phyloP scores from a whole-genome alignment of 1,140 invertebrate species.

The Gryllus bimaculatus region DNA sequence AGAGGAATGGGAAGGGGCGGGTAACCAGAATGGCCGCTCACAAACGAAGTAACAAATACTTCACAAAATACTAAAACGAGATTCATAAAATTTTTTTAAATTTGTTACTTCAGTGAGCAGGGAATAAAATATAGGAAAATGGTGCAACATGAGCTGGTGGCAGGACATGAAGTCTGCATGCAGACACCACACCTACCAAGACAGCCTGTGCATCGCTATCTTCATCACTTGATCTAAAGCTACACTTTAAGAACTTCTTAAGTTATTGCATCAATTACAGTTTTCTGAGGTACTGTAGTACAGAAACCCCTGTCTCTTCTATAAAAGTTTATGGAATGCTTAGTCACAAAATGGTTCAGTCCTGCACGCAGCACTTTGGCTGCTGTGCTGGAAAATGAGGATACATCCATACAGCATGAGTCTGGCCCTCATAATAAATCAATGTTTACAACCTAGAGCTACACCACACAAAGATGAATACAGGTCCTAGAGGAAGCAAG shows the following conservation, averaged over 20 bases:
- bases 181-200: slow-evolving; percentile 11
- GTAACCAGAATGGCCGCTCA: slow-evolving; percentile 26
- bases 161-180: not conserved
- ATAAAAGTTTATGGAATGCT: slow-evolving; percentile 26
- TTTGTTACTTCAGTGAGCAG: slow-evolving; percentile 25
- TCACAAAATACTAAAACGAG: slow-evolving; percentile 24
- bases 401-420: slow-evolving; percentile 20
- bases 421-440: slow-evolving; percentile 23
- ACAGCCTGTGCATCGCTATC: slow-evolving; percentile 22
- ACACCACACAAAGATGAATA: slow-evolving; percentile 25
- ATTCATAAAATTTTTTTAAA: slow-evolving; percentile 24
- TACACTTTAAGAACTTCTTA: slow-evolving; percentile 24
- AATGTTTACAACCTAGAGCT: slow-evolving; percentile 25
- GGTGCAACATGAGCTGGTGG: slow-evolving; percentile 18
- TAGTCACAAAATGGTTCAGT: slow-evolving; percentile 25
- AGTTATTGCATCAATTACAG: slow-evolving; percentile 26
- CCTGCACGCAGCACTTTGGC: slow-evolving; percentile 17
- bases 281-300: slow-evolving; percentile 23
- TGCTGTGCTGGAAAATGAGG: slow-evolving; percentile 24
- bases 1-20: slow-evolving; percentile 19
- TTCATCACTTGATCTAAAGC: slow-evolving; percentile 23
- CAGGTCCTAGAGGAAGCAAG: slow-evolving; percentile 23
- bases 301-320: slow-evolving; percentile 25
- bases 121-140: slow-evolving; percentile 25
- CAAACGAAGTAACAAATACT: slow-evolving; percentile 25